Evolutionary conservation across 2,113 vertebrate species (phyloP), one percentile per base, ranked within the genome.

Genomic region (Chaetorhynchus papuensis): DNA sequence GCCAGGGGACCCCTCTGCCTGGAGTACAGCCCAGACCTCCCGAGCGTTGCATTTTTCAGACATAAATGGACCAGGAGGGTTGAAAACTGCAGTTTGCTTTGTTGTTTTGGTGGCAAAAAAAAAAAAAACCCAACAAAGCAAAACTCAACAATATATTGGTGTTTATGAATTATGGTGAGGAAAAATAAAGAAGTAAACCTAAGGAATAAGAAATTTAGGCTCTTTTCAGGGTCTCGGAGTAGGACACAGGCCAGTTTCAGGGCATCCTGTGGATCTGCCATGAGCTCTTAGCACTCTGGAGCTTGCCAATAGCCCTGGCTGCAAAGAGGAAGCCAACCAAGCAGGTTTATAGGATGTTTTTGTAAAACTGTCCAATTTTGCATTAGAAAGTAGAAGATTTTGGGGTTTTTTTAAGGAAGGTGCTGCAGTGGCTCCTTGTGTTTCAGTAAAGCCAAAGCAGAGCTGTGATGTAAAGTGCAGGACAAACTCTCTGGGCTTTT

Each of bases 1-100:
- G 13, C n/a, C 74, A 65, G 42, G 30, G 65, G 65, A 68, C 6
- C 23, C 42, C 41, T 24, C 31, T 79, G 53, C 59, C 82, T 90
- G 70, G 85, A 93, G 31, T 8, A 20, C n/a, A 85, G 82, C 90
- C 85, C 78, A 86, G 70, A 76, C 57, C 78, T 91, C 85, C 77
- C 9, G 7, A 26, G 33, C 42, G 39, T 56, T 59, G 41, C 2
- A 1, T 76, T 91, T 78, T 75, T 75, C 24, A 44, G 28, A 13
- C 8, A 11, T 11, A 75, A 82, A 47, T 21, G 45, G 37, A 37
- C 12, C 21, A 35, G 24, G 9, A 94, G 26, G 31, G 21, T 30
- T 53, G n/a, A 33, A 87, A 71, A 23, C 4, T 13, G 2, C 5
- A 17, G 11, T n/a, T 42, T 44, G 3, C 2, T 17, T 30, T 41